phyloP scores from a whole-genome alignment of 1,140 invertebrate genomes.

The Procambarus clarkii region DNA sequence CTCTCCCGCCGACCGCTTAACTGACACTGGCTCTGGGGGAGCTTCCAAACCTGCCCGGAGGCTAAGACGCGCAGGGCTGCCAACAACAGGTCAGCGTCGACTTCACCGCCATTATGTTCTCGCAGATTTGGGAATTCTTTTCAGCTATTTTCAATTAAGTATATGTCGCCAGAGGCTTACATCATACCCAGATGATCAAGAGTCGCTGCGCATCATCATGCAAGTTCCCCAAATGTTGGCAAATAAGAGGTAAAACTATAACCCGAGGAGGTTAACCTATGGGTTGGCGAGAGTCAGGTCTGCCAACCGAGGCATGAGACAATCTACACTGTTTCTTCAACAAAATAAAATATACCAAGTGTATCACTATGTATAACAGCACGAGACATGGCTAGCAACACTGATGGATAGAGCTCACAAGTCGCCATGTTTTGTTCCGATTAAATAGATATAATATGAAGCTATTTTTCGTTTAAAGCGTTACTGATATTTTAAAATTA shows the following conservation, averaged over 20 bases:
- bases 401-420: no score
- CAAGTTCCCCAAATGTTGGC: no score
- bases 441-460: no score
- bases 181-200: neutral
- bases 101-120: conserved; percentile 55
- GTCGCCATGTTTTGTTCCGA: no score
- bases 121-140: neutral
- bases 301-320: conserved; percentile 18
- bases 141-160: neutral
- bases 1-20: conserved; percentile 40
- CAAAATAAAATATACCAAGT: neutral
- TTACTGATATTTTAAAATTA: no score
- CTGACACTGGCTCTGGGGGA: conserved; percentile 35
- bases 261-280: neutral
- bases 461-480: no score
- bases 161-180: neutral
- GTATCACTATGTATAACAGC: no score
- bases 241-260: no score
- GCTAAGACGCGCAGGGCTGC: conserved; percentile 60
- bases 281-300: neutral
- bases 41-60: conserved; percentile 45
- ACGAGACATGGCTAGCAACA: no score
- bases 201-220: neutral
- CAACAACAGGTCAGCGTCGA: conserved; percentile 59
- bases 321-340: neutral